phyloP scores from a whole-genome alignment of 2,797 vertebrate species.

The Cebuella pygmaea region DNA sequence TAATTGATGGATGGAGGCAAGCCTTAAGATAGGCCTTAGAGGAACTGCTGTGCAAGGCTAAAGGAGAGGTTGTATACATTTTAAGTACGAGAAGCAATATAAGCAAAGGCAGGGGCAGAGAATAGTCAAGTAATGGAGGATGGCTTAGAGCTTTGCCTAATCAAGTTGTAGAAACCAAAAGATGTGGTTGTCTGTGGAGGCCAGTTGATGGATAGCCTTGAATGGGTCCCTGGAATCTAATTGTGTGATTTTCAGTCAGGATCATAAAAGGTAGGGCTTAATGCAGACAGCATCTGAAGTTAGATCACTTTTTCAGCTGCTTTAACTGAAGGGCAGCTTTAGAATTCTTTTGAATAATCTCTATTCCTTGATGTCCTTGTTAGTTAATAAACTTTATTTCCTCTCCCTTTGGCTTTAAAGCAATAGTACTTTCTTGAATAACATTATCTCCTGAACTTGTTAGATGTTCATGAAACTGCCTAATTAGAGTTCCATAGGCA shows the following conservation, averaged over 20 bases:
- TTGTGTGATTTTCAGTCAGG: not conserved
- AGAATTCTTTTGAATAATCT: slow-evolving; percentile 46
- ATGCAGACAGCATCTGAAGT: slow-evolving; percentile 31
- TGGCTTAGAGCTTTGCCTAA: not conserved
- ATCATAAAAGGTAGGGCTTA: slow-evolving; percentile 52
- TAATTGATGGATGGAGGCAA: not conserved
- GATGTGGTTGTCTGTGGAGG: not conserved
- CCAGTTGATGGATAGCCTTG: not conserved
- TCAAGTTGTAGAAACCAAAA: not conserved
- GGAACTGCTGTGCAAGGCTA: not conserved
- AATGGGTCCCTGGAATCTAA: slow-evolving; percentile 43
- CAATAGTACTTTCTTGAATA: slow-evolving; percentile 30
- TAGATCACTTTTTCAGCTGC: slow-evolving; percentile 31
- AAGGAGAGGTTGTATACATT: not conserved
- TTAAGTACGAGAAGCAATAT: not conserved
- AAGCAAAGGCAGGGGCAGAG: not conserved
- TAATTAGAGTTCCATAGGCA: slow-evolving; percentile 35
- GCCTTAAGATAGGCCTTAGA: not conserved
- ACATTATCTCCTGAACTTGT: slow-evolving; percentile 48
- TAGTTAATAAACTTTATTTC: slow-evolving; percentile 61
- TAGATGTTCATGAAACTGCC: not conserved
- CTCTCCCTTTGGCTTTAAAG: slow-evolving; percentile 50
- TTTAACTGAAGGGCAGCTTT: slow-evolving; percentile 50
- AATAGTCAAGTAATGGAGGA: not conserved
- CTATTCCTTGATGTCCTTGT: slow-evolving; percentile 22